phyloP scores from a whole-genome alignment of 2,113 vertebrate genomes.

The Grallaria varia region DNA sequence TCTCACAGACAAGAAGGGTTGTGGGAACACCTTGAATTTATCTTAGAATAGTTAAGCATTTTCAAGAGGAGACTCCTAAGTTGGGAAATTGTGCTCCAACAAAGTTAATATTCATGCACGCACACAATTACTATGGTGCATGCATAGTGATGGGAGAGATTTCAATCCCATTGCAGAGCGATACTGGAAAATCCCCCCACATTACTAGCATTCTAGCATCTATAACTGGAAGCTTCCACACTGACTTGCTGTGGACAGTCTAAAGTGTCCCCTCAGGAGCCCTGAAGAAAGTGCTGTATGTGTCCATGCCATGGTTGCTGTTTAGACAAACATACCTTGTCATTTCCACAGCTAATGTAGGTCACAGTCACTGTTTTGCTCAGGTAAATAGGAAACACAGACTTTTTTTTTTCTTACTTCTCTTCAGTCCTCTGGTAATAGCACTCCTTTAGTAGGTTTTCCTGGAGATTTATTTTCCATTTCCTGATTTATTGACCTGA shows the following conservation, averaged over 20 bases:
- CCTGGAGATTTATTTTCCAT: background rate
- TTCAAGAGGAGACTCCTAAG: background rate
- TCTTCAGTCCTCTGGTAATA: background rate
- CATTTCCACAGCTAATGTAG: background rate
- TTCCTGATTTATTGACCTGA: background rate
- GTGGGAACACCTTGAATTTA: background rate
- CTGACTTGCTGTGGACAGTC: background rate
- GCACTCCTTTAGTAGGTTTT: background rate
- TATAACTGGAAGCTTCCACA: background rate
- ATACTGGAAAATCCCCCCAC: background rate
- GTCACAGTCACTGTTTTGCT: background rate
- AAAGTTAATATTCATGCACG: background rate
- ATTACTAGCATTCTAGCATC: background rate
- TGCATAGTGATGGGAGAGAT: background rate
- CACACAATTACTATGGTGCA: background rate
- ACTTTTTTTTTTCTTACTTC: background rate
- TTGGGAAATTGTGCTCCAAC: background rate
- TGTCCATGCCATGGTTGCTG: background rate
- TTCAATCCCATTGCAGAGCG: rapidly evolving
- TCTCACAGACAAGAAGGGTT: background rate
- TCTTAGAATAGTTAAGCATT: background rate
- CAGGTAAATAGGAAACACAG: background rate
- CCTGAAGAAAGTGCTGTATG: background rate
- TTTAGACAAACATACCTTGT: background rate
- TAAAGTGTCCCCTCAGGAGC: background rate